Evolutionary conservation across 2,888 invertebrate genomes (phyloP).

Genomic region (Amphipoea lucens): DNA sequence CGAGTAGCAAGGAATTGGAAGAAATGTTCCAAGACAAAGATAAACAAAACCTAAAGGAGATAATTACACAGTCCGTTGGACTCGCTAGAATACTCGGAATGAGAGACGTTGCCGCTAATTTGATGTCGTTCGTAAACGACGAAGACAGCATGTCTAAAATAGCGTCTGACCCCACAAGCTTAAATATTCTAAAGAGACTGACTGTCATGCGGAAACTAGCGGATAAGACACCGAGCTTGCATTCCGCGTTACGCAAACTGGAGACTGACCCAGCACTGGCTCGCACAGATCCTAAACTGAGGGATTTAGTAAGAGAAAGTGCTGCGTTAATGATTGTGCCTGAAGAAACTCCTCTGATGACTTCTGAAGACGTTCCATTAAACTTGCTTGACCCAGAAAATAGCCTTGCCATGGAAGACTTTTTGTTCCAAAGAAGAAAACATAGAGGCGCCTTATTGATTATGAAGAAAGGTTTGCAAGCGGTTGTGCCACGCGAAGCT

Average conservation of each 20-base stretch:
- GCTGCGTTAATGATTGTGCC: constrained; percentile 93
- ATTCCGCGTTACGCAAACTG: constrained; percentile 91
- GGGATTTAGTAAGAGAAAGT: constrained; percentile 93
- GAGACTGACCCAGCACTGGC: constrained; percentile 92
- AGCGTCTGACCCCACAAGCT: constrained; percentile 90
- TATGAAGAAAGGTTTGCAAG: constrained; percentile 93
- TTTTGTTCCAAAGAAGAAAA: constrained; percentile 91
- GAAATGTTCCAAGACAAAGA: constrained; percentile 88
- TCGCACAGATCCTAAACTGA: constrained; percentile 92
- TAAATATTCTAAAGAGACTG: constrained; percentile 92
- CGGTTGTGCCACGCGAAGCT: constrained; percentile 94
- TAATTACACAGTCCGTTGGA: constrained; percentile 92
- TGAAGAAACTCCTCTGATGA: constrained; percentile 90
- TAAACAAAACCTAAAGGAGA: constrained; percentile 83
- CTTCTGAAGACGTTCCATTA: constrained; percentile 93
- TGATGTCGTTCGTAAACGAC: constrained; percentile 89
- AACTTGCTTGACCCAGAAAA: constrained; percentile 92
- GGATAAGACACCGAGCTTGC: constrained; percentile 91
- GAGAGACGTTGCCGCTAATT: constrained; percentile 91
- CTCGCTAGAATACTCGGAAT: constrained; percentile 93
- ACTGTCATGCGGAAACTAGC: constrained; percentile 93
- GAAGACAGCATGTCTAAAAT: constrained; percentile 90
- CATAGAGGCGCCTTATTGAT: constrained; percentile 92
- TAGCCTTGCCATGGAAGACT: constrained; percentile 94
- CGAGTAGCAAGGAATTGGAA: constrained; percentile 90